Evolutionary conservation across 2,797 vertebrate genomes (phyloP), one percentile per base, ranked within the genome.

Genomic region (Coregonus ussuriensis): DNA sequence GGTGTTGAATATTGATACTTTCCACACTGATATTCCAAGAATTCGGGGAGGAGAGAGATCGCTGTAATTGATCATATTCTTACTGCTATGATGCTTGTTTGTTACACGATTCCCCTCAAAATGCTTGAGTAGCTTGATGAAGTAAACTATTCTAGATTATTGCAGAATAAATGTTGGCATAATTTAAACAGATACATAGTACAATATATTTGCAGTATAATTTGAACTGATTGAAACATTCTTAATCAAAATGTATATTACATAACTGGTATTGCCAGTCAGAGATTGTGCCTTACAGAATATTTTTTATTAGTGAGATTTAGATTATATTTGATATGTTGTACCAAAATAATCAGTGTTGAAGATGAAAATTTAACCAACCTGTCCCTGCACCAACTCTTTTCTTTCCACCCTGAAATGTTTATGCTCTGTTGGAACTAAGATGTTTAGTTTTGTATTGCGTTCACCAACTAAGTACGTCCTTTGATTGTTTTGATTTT

Each of bases 261-360:
- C 9, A 66, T 33, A 31, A 31, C 29, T 66, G 63, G 29, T 15
- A 54, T 52, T 72, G 15, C 18, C 59, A 15, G 53, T 81, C 69
- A 62, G 67, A 53, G 72, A 74, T 81, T 81, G 89, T 92, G 90
- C 91, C 91, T 92, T 91, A 81, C 80, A 79, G 29, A 31, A 31
- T 31, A 66, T 66, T 29, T 66, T 66, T 66, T 4, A 66, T 33
- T 14, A 5, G 9, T 66, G 63, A 2, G 13, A 31, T 59, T 16
- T 16, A 66, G 63, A 3, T 29, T 66, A 31, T 66, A 29, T 6
- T 29, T 29, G 62, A 63, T 25, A 29, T 11, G 62, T 63, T 63
- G 21, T 31, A 65, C 62, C 62, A 25, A 62, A 62, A 25, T 62
- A 21, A 2, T 62, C 59, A 11, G 6, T 62, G n/a, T 13, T 25